Evolutionary conservation across 2,888 invertebrate genomes (phyloP).

Genomic region (Epinotia brunnichana): DNA sequence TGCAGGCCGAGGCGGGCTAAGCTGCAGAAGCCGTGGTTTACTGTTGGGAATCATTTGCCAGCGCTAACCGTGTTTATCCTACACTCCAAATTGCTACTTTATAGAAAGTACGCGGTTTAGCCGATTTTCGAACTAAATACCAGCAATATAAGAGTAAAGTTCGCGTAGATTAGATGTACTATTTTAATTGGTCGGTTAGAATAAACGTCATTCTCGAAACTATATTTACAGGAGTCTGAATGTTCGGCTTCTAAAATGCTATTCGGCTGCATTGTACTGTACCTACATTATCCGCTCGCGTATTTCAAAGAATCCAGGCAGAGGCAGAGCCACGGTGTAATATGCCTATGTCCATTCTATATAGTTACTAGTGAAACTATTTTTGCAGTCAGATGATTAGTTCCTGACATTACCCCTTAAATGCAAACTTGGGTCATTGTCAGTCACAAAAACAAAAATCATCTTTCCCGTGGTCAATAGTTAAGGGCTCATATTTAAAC

Average conservation of each 20-base stretch:
- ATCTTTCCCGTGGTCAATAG: no score
- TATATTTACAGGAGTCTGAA: not conserved
- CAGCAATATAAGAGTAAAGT: not conserved
- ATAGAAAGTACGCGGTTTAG: conserved; percentile 15
- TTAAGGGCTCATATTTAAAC: no score
- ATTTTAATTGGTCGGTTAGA: not conserved
- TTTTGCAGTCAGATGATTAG: no score
- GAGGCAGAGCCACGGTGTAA: no score
- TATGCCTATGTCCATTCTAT: no score
- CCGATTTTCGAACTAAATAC: conserved; percentile 1
- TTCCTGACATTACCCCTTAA: no score
- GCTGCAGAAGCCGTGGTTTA: conserved; percentile 49
- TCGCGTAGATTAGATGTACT: not conserved
- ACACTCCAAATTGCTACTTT: conserved; percentile 34
- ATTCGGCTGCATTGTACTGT: not conserved
- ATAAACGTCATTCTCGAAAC: not conserved
- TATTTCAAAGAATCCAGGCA: no score
- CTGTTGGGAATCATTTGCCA: conserved; percentile 45
- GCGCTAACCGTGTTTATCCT: conserved; percentile 38
- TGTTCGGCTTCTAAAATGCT: not conserved
- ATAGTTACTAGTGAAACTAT: no score
- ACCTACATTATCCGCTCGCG: no score
- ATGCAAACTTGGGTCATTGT: no score
- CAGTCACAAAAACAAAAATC: no score
- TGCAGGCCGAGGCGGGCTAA: conserved; percentile 51